Conservation (phyloP, 2,113 vertebrate species). For the Regulus satrapa region DNA sequence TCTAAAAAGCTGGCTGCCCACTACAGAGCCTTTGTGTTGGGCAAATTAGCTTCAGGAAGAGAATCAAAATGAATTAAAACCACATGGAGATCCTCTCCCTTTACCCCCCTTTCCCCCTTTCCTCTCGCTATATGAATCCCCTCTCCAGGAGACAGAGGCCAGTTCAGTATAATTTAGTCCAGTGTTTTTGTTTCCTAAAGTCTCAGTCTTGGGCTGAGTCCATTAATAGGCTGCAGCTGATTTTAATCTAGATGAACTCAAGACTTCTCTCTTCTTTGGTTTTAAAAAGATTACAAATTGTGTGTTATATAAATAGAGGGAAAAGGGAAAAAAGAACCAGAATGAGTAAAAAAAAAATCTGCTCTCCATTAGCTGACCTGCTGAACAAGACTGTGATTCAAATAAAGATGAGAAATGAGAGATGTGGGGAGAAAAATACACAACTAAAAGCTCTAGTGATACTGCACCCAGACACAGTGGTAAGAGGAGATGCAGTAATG, state of each 20-base stretch:
- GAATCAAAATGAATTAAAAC: slow-evolving; percentile 77
- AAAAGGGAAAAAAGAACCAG: slow-evolving; percentile 12
- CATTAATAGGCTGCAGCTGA: slow-evolving; percentile 78
- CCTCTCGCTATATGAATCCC: slow-evolving; percentile 43
- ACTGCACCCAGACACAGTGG: neutral
- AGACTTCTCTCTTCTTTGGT: slow-evolving; percentile 65
- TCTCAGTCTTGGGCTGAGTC: slow-evolving; percentile 67
- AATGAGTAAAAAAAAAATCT: slow-evolving; percentile 60
- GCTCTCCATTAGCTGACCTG: slow-evolving; percentile 57
- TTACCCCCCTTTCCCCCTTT: slow-evolving; percentile 23
- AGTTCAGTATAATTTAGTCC: slow-evolving; percentile 73
- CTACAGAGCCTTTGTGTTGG: slow-evolving; percentile 70
- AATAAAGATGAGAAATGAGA: slow-evolving; percentile 52
- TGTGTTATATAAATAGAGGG: slow-evolving; percentile 65
- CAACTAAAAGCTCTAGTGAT: slow-evolving; percentile 20
- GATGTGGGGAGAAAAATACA: neutral
- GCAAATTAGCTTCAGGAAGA: slow-evolving; percentile 75
- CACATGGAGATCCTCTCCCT: slow-evolving; percentile 71
- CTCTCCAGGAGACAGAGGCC: slow-evolving; percentile 70
- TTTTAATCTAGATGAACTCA: slow-evolving; percentile 76
- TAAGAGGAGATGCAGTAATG: neutral
- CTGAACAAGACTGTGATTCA: slow-evolving; percentile 48
- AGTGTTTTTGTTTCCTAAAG: slow-evolving; percentile 79
- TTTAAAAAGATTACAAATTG: slow-evolving; percentile 76
- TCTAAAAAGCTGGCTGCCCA: slow-evolving; percentile 36